These are phyloP conservation scores for Salvelinus sp. DNA, from an alignment of 2,113 vertebrate species.

Conservation along the genomic window DNA sequence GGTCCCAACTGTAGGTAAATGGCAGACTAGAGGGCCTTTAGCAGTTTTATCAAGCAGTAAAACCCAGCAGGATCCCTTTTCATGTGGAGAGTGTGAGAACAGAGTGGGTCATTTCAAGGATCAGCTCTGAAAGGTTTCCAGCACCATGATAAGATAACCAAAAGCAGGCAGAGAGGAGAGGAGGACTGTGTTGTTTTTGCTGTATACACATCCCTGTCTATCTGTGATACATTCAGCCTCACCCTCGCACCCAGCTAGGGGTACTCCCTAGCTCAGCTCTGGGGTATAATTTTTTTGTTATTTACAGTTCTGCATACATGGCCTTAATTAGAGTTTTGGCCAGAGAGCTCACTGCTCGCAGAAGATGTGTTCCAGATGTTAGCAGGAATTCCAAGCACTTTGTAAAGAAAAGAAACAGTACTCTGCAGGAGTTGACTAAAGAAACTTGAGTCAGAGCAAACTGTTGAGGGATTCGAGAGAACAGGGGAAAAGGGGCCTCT, in stretches of 20 bases:
- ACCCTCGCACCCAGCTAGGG: conserved; percentile 31
- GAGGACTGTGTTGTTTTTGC: conserved; percentile 1
- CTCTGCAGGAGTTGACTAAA: conserved; percentile 46
- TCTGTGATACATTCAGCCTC: conserved; percentile 2
- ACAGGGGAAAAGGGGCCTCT: conserved; percentile 38
- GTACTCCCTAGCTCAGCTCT: conserved; percentile 8
- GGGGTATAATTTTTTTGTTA: conserved; percentile 62
- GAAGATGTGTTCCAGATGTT: conserved; percentile 80
- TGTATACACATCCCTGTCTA: neutral
- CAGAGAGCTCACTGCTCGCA: conserved; percentile 29
- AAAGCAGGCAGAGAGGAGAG: neutral
- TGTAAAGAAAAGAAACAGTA: conserved; percentile 46
- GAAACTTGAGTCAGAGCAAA: conserved; percentile 46
- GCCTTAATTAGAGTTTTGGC: conserved; percentile 52
- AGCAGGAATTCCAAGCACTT: conserved; percentile 68
- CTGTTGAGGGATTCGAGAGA: conserved; percentile 39
- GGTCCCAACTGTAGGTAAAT: conserved; percentile 19
- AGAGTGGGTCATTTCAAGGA: conserved; percentile 6
- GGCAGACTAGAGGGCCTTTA: conserved; percentile 36
- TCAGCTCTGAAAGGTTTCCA: neutral
- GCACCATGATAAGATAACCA: neutral
- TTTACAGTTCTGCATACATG: conserved; percentile 65
- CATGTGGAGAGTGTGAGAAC: conserved; percentile 11
- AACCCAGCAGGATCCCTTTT: conserved; percentile 51
- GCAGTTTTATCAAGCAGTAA: conserved; percentile 49